Evolutionary conservation across 1,140 invertebrate species (phyloP).

Genomic region (Cecropterus lyciades): DNA sequence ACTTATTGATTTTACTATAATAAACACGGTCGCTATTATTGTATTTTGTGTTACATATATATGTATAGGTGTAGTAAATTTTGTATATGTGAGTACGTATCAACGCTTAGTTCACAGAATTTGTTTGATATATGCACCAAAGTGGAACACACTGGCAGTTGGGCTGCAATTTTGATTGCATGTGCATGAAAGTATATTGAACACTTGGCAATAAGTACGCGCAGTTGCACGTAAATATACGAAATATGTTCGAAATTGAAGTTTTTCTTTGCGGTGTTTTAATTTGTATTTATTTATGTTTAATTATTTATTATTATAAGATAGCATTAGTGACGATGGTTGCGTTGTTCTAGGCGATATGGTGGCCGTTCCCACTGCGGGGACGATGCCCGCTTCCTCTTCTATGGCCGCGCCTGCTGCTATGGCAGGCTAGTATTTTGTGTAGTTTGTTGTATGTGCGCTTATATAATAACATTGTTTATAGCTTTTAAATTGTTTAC

Average conservation of each 20-base stretch:
- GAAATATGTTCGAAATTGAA: too few species aligned
- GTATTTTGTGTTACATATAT: too few species aligned
- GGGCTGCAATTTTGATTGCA: background rate
- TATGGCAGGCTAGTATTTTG: slow-evolving; percentile 62
- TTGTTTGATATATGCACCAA: too few species aligned
- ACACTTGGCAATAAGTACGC: slow-evolving; percentile 13
- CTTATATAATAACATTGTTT: background rate
- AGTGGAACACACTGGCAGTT: too few species aligned
- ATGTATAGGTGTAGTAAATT: too few species aligned
- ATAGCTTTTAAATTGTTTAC: too few species aligned
- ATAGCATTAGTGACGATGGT: slow-evolving; percentile 10
- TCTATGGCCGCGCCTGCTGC: slow-evolving; percentile 53
- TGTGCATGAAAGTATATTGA: background rate
- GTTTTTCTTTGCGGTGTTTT: background rate
- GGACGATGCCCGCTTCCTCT: slow-evolving; percentile 51
- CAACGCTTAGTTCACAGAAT: too few species aligned
- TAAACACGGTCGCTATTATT: too few species aligned
- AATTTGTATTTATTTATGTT: slow-evolving; percentile 2
- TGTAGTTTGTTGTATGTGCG: slow-evolving; percentile 14
- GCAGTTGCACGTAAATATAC: background rate
- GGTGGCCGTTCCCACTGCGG: slow-evolving; percentile 56
- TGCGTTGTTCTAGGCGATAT: slow-evolving; percentile 69
- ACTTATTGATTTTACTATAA: too few species aligned
- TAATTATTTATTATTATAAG: slow-evolving; percentile 3
- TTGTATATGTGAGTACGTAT: too few species aligned